Percentiles rank a stretch among this genome's conserved stretches.
Conservation (phyloP, 2,888 invertebrate species). For the Blastobasis adustella region DNA sequence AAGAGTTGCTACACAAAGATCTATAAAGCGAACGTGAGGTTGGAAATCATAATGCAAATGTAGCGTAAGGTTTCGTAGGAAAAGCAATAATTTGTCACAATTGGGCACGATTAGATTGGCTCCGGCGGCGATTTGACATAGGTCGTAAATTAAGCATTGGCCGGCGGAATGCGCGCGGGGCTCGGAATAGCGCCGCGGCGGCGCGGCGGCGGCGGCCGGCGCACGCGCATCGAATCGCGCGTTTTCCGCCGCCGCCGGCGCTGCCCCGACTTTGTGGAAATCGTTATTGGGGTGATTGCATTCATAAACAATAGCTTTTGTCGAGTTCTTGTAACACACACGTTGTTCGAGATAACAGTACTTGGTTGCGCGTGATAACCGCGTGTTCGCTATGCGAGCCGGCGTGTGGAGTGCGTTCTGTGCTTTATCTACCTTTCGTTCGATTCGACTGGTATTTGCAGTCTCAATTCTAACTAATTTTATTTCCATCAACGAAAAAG, state of each 20-base stretch:
- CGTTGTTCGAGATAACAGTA: constrained; percentile 60
- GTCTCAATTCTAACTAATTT: too few species aligned
- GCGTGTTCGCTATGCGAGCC: constrained; percentile 33
- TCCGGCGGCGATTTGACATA: constrained; percentile 69
- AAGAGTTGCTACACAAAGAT: constrained; percentile 39
- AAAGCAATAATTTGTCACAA: constrained; percentile 74
- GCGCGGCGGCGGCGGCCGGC: constrained; percentile 47
- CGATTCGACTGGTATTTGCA: constrained; percentile 1
- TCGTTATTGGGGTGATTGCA: constrained; percentile 73
- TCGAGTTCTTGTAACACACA: constrained; percentile 53
- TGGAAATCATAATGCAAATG: constrained; percentile 58
- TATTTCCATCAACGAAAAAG: too few species aligned
- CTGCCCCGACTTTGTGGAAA: constrained; percentile 65
- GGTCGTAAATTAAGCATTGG: constrained; percentile 63
- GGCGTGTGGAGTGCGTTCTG: constrained; percentile 25
- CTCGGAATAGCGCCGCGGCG: constrained; percentile 47
- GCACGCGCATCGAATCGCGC: constrained; percentile 71
- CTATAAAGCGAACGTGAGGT: constrained; percentile 36
- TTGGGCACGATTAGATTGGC: constrained; percentile 72
- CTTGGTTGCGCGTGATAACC: constrained; percentile 44
- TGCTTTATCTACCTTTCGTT: constrained; percentile 26
- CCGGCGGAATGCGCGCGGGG: constrained; percentile 47
- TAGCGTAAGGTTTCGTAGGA: constrained; percentile 68
- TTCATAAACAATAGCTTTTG: constrained; percentile 73
- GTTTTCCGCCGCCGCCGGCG: constrained; percentile 57